Evolutionary conservation across 2,113 vertebrate species (phyloP).

Genomic region (Pterocles burchelli): DNA sequence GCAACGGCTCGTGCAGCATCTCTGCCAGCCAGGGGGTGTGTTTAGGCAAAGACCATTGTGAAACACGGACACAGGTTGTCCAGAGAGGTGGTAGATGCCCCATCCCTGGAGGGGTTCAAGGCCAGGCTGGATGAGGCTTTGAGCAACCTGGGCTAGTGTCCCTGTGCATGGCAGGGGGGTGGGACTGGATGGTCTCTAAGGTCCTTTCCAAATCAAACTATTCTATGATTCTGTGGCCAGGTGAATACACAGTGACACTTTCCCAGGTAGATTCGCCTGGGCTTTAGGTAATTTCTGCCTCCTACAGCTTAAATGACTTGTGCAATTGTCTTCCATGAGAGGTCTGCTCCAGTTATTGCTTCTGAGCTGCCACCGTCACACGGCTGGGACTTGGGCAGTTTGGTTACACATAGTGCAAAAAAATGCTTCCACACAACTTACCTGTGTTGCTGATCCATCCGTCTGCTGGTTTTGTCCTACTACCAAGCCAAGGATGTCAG

Average conservation of each 20-base stretch:
- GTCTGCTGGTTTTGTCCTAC: background rate
- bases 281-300: background rate
- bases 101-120: no score
- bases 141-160: no score
- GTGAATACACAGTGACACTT: background rate
- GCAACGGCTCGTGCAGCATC: background rate
- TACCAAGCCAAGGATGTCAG: background rate
- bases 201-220: no score
- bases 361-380: rapidly evolving
- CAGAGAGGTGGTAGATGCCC: no score
- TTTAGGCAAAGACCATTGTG: background rate
- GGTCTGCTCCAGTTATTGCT: background rate
- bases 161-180: no score
- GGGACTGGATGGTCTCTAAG: no score
- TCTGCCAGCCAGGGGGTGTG: background rate
- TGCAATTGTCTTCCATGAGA: background rate
- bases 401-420: background rate
- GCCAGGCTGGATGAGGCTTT: no score
- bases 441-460: background rate
- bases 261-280: background rate
- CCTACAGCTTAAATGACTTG: background rate
- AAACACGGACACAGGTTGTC: no score
- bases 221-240: no score
- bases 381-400: background rate
- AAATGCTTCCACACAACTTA: background rate